Evolutionary conservation across 2,797 vertebrate genomes (phyloP).

Genomic region (Cichlasoma orientale): DNA sequence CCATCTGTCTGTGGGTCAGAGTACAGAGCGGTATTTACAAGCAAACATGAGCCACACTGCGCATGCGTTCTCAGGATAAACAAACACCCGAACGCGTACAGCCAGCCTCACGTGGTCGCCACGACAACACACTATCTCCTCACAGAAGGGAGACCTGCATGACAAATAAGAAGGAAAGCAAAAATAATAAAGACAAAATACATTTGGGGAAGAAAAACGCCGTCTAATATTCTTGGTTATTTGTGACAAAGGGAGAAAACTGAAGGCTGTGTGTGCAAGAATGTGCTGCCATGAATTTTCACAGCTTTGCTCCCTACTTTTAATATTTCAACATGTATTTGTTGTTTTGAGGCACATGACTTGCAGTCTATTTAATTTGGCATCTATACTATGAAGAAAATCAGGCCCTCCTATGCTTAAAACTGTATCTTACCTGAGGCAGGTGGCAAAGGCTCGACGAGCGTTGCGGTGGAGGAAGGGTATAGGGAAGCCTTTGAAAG

Average conservation of each 20-base stretch:
- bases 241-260: background rate
- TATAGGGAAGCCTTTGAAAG: slow-evolving; percentile 98
- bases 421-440: slow-evolving; percentile 85
- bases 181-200: background rate
- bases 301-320: background rate
- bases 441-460: slow-evolving; percentile 90
- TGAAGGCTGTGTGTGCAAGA: rapidly evolving
- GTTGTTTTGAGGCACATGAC: background rate
- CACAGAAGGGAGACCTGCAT: slow-evolving; percentile 94
- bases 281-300: background rate
- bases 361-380: background rate
- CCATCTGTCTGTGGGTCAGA: slow-evolving; percentile 72
- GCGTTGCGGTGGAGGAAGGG: slow-evolving; percentile 93
- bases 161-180: background rate
- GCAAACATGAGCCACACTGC: slow-evolving; percentile 99
- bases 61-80: slow-evolving; percentile 91
- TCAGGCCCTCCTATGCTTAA: no score
- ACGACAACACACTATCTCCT: slow-evolving; percentile 93
- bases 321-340: background rate
- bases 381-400: background rate
- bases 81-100: slow-evolving; percentile 90
- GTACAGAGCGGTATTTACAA: slow-evolving; percentile 95
- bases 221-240: background rate
- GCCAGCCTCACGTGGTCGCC: slow-evolving; percentile 95
- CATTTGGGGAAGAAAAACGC: background rate